Conservation (phyloP, 1,140 invertebrate species). For the Atta texana region DNA sequence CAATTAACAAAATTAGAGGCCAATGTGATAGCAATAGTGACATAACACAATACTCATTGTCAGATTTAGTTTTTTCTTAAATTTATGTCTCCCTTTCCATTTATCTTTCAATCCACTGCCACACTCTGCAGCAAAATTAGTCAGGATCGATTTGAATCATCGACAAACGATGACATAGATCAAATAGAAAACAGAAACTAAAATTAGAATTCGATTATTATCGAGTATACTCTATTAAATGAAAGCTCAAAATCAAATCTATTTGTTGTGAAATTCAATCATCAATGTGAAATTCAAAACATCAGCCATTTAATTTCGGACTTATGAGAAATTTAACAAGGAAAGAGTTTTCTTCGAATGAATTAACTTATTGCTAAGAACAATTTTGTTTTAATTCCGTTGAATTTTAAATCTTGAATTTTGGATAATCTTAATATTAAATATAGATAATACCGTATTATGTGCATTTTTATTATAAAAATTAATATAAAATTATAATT, state of each 20-base stretch:
- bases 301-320: neutral
- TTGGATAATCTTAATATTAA: neutral
- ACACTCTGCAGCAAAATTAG: neutral
- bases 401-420: neutral
- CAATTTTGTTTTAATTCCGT: neutral
- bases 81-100: neutral
- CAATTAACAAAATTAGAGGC: neutral
- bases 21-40: neutral
- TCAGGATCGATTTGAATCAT: conserved; percentile 19
- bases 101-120: neutral
- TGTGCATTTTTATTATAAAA: neutral
- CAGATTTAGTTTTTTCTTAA: neutral
- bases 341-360: neutral
- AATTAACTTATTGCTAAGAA: neutral
- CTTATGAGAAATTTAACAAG: neutral
- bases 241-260: neutral
- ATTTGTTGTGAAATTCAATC: neutral
- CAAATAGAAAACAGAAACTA: neutral
- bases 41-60: neutral
- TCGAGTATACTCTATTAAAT: neutral
- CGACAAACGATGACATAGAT: neutral
- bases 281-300: neutral
- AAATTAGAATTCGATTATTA: neutral
- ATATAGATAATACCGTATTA: neutral
- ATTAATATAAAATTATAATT: neutral